phyloP scores from a whole-genome alignment of 2,888 invertebrate species.

The Pachliopta kotzebuea region DNA sequence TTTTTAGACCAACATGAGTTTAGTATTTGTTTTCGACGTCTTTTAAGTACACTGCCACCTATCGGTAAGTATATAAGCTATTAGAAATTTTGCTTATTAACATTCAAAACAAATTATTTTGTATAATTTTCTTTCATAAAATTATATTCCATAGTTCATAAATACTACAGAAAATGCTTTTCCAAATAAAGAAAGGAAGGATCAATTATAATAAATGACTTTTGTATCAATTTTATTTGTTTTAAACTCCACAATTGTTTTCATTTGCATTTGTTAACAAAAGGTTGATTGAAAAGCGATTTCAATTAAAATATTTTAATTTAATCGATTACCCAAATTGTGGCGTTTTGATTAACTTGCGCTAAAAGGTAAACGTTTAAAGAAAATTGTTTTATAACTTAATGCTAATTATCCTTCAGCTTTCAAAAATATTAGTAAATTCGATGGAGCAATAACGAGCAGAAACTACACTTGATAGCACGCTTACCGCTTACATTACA shows the following conservation, averaged over 20 bases:
- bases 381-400: neutral
- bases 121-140: too few relatives aligned
- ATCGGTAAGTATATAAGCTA: neutral
- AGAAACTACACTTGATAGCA: too few relatives aligned
- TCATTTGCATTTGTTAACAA: neutral
- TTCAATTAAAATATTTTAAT: constrained; percentile 4
- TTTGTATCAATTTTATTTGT: neutral
- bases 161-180: neutral
- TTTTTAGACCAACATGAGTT: neutral
- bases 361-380: neutral
- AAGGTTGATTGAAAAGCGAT: neutral
- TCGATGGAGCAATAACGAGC: too few relatives aligned
- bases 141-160: neutral
- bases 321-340: neutral
- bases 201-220: neutral
- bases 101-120: neutral
- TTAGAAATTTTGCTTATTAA: neutral
- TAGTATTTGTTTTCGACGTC: neutral
- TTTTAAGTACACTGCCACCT: neutral
- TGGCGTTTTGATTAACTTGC: neutral
- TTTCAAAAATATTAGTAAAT: too few relatives aligned
- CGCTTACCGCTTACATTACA: too few relatives aligned
- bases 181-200: neutral
- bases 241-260: neutral
- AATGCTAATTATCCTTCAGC: too few relatives aligned